A percentile compares a stretch with the other conserved stretches of the same genome.
Conservation (phyloP, 2,888 invertebrate species). For the Drosophila anomalata region DNA sequence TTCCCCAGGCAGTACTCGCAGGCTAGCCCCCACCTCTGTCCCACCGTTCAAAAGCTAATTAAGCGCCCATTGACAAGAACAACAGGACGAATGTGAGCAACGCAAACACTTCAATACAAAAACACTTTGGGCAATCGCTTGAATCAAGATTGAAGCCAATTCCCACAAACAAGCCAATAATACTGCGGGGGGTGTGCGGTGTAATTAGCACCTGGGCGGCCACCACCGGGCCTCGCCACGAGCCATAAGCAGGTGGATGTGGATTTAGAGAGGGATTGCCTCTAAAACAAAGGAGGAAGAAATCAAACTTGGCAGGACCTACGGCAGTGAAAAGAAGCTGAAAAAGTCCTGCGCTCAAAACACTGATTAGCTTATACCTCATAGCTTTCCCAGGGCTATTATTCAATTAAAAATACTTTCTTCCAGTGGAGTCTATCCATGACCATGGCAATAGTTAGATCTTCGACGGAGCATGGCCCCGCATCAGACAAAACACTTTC, state of each 20-base stretch:
- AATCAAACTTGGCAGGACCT: slow-evolving; percentile 19
- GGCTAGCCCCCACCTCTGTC: background rate
- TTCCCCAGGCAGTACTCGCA: background rate
- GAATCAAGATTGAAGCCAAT: slow-evolving; percentile 32
- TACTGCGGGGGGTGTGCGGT: slow-evolving; percentile 46
- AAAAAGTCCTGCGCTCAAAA: background rate
- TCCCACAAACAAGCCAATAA: slow-evolving; percentile 12
- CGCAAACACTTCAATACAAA: slow-evolving; percentile 54
- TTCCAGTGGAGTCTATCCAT: slow-evolving; percentile 41
- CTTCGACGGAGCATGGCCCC: slow-evolving; percentile 23
- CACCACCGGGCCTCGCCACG: slow-evolving; percentile 9
- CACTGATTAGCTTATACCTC: background rate
- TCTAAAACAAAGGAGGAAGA: slow-evolving; percentile 20
- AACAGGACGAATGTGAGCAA: slow-evolving; percentile 43
- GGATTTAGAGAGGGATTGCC: slow-evolving; percentile 14
- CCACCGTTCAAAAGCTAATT: slow-evolving; percentile 51
- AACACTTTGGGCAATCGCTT: slow-evolving; percentile 54
- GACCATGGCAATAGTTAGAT: slow-evolving; percentile 63
- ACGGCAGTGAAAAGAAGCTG: background rate
- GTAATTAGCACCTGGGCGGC: slow-evolving; percentile 69
- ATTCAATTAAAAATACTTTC: slow-evolving; percentile 14
- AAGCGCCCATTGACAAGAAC: slow-evolving; percentile 55
- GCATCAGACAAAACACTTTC: slow-evolving; percentile 60
- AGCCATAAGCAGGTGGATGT: slow-evolving; percentile 13
- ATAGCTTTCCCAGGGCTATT: background rate